phyloP scores from a whole-genome alignment of 2,113 vertebrate genomes.

The Mastomys natalensis region DNA sequence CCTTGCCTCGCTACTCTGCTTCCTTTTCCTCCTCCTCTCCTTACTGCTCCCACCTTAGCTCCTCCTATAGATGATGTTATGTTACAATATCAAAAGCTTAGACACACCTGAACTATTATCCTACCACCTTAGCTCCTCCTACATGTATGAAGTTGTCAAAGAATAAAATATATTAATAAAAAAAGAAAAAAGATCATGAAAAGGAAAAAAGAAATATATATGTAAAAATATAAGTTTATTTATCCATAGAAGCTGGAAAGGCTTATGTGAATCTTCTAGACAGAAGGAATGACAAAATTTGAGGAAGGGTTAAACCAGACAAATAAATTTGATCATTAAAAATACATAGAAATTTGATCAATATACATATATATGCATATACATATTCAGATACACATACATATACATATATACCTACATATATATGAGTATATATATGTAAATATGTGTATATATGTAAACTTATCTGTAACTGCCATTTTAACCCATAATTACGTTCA shows the following conservation, averaged over 20 bases:
- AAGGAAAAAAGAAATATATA: neutral
- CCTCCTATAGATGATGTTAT: no score
- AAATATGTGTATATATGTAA: neutral
- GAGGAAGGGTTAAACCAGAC: neutral
- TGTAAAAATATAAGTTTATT: neutral
- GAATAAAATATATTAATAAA: neutral
- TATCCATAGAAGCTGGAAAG: neutral
- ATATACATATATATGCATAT: no score
- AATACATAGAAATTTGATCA: neutral
- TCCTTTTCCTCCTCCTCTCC: no score
- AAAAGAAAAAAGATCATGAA: neutral
- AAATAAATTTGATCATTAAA: neutral
- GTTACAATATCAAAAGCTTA: no score
- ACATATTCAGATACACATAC: no score
- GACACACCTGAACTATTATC: no score
- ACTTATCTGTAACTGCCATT: neutral
- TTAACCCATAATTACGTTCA: neutral
- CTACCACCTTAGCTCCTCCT: no score
- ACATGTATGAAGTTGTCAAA: neutral
- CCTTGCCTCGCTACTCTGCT: no score
- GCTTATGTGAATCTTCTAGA: neutral
- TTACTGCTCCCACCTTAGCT: no score
- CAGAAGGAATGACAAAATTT: neutral
- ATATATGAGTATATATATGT: neutral
- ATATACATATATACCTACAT: no score